Conservation (phyloP, 1,140 invertebrate species). For the Aphelinus atriplicis region DNA sequence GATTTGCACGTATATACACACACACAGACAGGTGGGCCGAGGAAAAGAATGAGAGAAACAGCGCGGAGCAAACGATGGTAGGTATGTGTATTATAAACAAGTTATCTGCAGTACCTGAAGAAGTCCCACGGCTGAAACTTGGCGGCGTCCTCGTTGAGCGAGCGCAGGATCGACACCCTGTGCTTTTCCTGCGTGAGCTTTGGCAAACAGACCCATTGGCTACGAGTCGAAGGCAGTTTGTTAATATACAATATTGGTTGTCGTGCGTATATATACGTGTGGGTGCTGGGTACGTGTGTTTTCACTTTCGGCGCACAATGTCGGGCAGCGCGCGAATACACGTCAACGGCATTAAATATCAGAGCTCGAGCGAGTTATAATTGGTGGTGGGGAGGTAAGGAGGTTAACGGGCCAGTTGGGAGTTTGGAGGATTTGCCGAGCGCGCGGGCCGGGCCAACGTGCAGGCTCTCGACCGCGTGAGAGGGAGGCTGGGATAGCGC, state of each 20-base stretch:
- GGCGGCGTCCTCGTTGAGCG: slow-evolving; percentile 46
- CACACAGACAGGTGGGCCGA: not conserved
- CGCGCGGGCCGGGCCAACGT: no score
- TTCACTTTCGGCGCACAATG: no score
- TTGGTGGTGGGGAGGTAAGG: no score
- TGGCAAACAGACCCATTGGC: slow-evolving; percentile 52
- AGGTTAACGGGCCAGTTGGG: no score
- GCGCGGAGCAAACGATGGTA: not conserved
- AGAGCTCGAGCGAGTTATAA: no score
- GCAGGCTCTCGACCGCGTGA: no score
- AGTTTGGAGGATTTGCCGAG: no score
- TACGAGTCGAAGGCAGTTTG: slow-evolving; percentile 28
- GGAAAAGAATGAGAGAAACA: not conserved
- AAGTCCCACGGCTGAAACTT: slow-evolving; percentile 50
- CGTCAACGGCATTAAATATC: no score
- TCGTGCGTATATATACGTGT: not conserved
- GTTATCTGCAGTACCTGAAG: slow-evolving; percentile 45
- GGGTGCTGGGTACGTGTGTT: not conserved
- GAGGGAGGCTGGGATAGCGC: no score
- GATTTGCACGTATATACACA: not conserved
- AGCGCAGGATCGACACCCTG: slow-evolving; percentile 53
- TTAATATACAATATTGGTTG: no score
- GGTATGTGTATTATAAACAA: not conserved
- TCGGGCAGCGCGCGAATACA: no score
- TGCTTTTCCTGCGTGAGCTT: slow-evolving; percentile 57